These are phyloP conservation scores for Bimastos eiseni DNA, from an alignment of 2,888 invertebrate genomes.

Conservation along the genomic window DNA sequence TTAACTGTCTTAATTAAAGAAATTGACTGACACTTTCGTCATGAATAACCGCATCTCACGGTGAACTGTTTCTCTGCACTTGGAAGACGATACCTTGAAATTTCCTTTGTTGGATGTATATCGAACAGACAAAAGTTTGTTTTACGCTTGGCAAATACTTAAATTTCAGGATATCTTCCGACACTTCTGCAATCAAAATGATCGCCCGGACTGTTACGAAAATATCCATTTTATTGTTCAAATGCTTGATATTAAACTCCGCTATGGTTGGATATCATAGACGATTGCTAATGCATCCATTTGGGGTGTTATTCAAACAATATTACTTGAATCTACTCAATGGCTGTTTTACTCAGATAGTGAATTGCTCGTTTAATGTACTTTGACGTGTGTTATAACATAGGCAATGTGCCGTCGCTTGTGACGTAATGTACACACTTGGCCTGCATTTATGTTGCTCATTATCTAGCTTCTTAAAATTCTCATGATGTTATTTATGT, in stretches of 20 bases:
- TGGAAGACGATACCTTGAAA: not conserved
- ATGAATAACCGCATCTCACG: not conserved
- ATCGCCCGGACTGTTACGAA: not conserved
- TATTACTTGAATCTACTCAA: too few relatives aligned
- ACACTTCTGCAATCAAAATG: too few relatives aligned
- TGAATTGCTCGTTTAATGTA: not conserved
- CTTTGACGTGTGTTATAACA: not conserved
- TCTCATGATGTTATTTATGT: not conserved
- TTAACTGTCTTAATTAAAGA: not conserved
- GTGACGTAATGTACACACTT: not conserved
- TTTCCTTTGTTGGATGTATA: not conserved
- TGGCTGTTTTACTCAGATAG: too few relatives aligned
- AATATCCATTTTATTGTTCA: not conserved
- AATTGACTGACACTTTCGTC: not conserved
- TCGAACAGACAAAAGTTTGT: not conserved
- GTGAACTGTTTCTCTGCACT: not conserved
- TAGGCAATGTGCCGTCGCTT: too few relatives aligned
- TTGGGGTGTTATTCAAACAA: too few relatives aligned
- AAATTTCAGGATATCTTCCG: not conserved
- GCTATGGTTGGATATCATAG: too few relatives aligned
- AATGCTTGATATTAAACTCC: too few relatives aligned
- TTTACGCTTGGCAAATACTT: not conserved
- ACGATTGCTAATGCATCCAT: too few relatives aligned
- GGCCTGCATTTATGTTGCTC: not conserved
- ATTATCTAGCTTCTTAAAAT: not conserved